A percentile compares a stretch with the other conserved stretches of the same genome.
phyloP scores from a whole-genome alignment of 2,113 vertebrate species.

The Pollimyrus isidori region DNA sequence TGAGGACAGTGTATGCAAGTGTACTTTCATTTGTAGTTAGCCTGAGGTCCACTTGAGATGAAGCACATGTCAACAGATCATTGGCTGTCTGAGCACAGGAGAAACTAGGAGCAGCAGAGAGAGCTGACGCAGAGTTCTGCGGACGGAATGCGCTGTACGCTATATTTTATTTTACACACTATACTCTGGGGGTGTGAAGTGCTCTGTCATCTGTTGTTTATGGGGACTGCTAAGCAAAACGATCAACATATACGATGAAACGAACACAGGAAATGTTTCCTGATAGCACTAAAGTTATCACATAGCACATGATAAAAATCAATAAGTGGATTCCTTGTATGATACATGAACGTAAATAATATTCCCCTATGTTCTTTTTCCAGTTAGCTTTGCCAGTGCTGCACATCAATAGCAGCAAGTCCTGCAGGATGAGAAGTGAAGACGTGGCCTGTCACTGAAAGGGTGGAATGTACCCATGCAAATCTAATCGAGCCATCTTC shows the following conservation, averaged over 20 bases:
- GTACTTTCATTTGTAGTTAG: background rate
- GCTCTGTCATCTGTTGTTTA: background rate
- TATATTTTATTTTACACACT: background rate
- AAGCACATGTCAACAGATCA: background rate
- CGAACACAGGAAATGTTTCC: background rate
- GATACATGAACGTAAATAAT: background rate
- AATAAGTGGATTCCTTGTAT: background rate
- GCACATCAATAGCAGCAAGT: background rate
- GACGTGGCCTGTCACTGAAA: background rate
- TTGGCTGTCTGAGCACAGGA: background rate
- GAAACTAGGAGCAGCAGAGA: background rate
- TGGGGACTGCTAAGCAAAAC: background rate
- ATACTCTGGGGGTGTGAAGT: background rate
- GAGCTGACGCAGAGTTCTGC: background rate
- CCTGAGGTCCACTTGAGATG: background rate
- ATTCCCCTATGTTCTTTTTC: no score
- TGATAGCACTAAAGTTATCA: background rate
- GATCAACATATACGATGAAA: background rate
- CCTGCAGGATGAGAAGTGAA: background rate
- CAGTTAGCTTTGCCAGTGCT: background rate
- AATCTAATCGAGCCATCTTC: conserved; percentile 33
- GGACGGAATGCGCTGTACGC: background rate
- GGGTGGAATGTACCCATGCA: conserved; percentile 33
- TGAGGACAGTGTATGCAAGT: background rate
- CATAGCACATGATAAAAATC: background rate